Base-by-base conservation (phyloP, 1,140 invertebrate species). In the Saccostrea echinata region DNA sequence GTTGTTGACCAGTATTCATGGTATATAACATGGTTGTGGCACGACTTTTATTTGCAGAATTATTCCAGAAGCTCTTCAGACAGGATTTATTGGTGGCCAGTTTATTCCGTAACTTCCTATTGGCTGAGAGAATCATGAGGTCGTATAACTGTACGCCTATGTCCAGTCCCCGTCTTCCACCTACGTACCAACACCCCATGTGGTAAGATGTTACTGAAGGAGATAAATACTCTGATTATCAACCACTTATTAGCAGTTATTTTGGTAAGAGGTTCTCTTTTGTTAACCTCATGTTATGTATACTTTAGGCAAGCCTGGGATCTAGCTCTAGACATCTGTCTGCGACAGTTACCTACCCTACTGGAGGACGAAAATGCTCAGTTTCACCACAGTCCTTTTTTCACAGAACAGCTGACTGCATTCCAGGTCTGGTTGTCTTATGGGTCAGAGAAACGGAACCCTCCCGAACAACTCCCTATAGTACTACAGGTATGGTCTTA, bases 321-420 rank as follows among this genome's bases (percentile, higher is more conserved):
- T 95, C 96, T 99, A 92, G 98, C 98, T 12, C 96, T 99, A 84
- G 99, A 99, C 95, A 95, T 98, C 83, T 98, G 97, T 92, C 96
- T 99, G 81, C 96, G 97, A 86, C 98, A 99, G 94, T 95, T 99
- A 88, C 97, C 97, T 16, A 96, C 95, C 51, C 97, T 98, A 91
- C 53, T 92, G 53, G 93, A 93, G 30, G 91, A 92, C 82, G 91
- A 93, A 3, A 89, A 68, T 61, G 88, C 92, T 12, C 85, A 88
- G 71, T 95, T 95, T 88, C 87, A 92, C 83, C 93, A 95, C 91
- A 95, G 98, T 90, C 97, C 97, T 53, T 99, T 99, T 95, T 99
- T 99, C 94, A 97, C 99, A 94, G 98, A 99, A 93, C 99, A 99
- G 95, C 96, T 99, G 71, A 99, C 98, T 33, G 99, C 99, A n/a